phyloP scores from a whole-genome alignment of 1,140 invertebrate genomes.

The Pogonus chalceus region DNA sequence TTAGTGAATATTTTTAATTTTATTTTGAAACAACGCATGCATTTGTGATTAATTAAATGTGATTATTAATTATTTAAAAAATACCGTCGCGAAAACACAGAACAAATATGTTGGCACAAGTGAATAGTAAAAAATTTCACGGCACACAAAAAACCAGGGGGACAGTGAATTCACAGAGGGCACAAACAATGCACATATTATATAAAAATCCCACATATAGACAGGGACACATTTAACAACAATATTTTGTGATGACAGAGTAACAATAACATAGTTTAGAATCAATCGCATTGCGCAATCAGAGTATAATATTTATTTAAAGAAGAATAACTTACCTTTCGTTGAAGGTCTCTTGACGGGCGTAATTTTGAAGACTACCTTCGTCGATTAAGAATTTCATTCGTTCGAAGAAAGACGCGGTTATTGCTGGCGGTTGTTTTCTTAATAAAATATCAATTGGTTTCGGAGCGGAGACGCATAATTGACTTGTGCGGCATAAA shows the following conservation, averaged over 20 bases:
- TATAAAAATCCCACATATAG: neutral
- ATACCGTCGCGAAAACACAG: neutral
- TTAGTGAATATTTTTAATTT: no score
- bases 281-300: no score
- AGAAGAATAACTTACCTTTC: constrained; percentile 69
- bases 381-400: constrained; percentile 98
- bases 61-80: no score
- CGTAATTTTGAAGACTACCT: constrained; percentile 93
- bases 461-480: constrained; percentile 85
- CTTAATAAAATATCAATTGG: constrained; percentile 87
- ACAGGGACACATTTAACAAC: constrained; percentile 4
- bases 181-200: constrained; percentile 5
- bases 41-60: no score
- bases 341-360: constrained; percentile 87
- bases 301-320: neutral
- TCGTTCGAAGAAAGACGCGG: constrained; percentile 94
- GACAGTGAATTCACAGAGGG: constrained; percentile 1
- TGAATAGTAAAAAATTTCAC: neutral
- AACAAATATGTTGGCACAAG: constrained; percentile 2
- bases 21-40: no score
- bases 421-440: constrained; percentile 90
- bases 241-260: constrained; percentile 1
- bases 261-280: neutral
- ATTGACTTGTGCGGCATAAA: constrained; percentile 71
- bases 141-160: constrained; percentile 4